These are phyloP conservation scores for Pelodiscus sinensis DNA, from an alignment of 2,113 vertebrate genomes.

Conservation along the genomic window DNA sequence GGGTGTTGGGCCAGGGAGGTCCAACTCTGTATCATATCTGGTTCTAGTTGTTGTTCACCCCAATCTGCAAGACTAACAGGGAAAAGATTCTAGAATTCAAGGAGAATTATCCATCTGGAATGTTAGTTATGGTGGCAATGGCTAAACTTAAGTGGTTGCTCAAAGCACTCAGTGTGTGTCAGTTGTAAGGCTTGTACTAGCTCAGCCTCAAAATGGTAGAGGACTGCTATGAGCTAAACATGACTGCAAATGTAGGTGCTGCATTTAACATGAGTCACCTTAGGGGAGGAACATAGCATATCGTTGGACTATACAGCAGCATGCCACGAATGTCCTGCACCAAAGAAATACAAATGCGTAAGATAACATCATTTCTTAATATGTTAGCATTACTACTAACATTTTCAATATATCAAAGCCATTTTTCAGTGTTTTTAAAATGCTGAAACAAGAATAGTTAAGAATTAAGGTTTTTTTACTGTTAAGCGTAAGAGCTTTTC, in stretches of 20 bases:
- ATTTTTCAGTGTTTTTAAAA: neutral
- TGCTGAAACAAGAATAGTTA: neutral
- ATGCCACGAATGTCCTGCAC: neutral
- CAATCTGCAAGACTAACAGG: no score
- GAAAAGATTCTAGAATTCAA: no score
- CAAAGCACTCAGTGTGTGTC: neutral
- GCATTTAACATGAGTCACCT: neutral
- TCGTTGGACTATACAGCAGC: neutral
- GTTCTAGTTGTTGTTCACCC: neutral
- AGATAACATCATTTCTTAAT: neutral
- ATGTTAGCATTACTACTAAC: neutral
- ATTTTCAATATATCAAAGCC: neutral
- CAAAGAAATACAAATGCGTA: neutral
- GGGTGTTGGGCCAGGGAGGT: no score
- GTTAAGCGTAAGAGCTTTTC: neutral
- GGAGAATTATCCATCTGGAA: neutral
- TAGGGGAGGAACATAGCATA: neutral
- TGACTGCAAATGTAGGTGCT: accelerated
- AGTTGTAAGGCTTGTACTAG: neutral
- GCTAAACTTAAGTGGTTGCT: neutral
- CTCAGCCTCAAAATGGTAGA: neutral
- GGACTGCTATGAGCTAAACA: neutral
- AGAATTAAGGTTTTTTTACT: neutral
- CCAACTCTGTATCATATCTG: neutral
- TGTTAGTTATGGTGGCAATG: neutral